Conservation (phyloP, 2,888 invertebrate genomes). For the Rhimphoctona megacephalus region DNA sequence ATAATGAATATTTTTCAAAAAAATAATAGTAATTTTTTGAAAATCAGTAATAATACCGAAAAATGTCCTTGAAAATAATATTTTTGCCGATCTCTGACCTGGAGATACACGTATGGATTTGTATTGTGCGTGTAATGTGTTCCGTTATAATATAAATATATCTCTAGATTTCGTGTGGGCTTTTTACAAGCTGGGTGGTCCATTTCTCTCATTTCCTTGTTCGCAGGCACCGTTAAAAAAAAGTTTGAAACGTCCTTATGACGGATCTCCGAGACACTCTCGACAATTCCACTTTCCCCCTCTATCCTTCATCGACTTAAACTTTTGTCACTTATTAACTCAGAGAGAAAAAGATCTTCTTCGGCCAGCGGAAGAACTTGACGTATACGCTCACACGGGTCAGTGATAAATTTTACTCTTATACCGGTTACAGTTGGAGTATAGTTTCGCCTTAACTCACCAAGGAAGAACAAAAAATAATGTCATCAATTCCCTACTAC, state of each 20-base stretch:
- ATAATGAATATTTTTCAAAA: too few relatives aligned
- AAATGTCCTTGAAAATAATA: too few relatives aligned
- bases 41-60: too few relatives aligned
- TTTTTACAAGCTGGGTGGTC: slow-evolving; percentile 56
- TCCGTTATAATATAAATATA: slow-evolving; percentile 9
- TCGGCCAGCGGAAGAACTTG: not conserved
- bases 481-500: slow-evolving; percentile 8
- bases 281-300: slow-evolving; percentile 14
- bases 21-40: too few relatives aligned
- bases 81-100: too few relatives aligned
- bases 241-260: slow-evolving; percentile 21
- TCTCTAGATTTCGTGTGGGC: slow-evolving; percentile 29
- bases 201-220: slow-evolving; percentile 1
- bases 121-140: not conserved
- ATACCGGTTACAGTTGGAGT: not conserved
- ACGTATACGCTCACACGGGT: slow-evolving; percentile 1
- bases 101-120: slow-evolving; percentile 3
- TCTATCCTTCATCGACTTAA: slow-evolving; percentile 36
- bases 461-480: not conserved
- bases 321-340: slow-evolving; percentile 54
- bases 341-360: slow-evolving; percentile 1
- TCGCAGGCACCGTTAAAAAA: slow-evolving; percentile 7
- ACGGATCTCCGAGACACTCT: slow-evolving; percentile 23
- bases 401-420: slow-evolving; percentile 35
- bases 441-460: slow-evolving; percentile 7